Evolutionary conservation across 2,113 vertebrate genomes (phyloP), one percentile per base, ranked within the genome.

Genomic region (Chloroceryle aenea): DNA sequence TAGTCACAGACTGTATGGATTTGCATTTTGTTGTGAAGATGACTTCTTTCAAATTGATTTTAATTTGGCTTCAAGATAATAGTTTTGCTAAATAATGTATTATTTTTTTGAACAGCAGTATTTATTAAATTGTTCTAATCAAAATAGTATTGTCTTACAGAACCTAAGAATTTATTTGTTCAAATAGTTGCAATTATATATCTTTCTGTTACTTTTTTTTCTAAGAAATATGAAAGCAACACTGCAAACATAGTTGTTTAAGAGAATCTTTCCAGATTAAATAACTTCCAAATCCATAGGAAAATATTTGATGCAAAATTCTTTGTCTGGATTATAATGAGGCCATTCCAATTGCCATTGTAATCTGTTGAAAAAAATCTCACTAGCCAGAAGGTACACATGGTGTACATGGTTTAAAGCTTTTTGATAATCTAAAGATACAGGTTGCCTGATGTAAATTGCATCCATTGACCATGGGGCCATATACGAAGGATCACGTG

Each of bases 381-480:
- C n/a, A 58, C 9, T 20, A n/a, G 1, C 22, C 27, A 69, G 22
- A 74, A 73, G 32, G 1, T 18, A 85, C 56, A 3, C 2, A 9
- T 1, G 3, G 2, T 59, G 61, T n/a, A 30, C 2, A 58, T 14
- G 2, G 2, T 48, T 38, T 58, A 56, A 95, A 67, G 22, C 9
- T 3, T 38, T 76, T 47, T 23, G 7, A 2, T 50, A 67, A 40
- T 42, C 12, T 55, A 14, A 78, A 78, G 10, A 40, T 36, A n/a
- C 5, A 56, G 14, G 23, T 32, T 53, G 3, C 4, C 43, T 81
- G 30, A 16, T 87, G 29, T 6, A 45, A 71, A 71, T n/a, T 32
- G 2, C 38, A 40, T 45, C 30, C 9, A 8, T 22, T 86, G 12
- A 14, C 23, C 3, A n/a, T 1, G 2, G 12, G 1, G 7, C 5